Base-by-base conservation (phyloP, 2,888 invertebrate species). In the Cryptophagus acutangulus region DNA sequence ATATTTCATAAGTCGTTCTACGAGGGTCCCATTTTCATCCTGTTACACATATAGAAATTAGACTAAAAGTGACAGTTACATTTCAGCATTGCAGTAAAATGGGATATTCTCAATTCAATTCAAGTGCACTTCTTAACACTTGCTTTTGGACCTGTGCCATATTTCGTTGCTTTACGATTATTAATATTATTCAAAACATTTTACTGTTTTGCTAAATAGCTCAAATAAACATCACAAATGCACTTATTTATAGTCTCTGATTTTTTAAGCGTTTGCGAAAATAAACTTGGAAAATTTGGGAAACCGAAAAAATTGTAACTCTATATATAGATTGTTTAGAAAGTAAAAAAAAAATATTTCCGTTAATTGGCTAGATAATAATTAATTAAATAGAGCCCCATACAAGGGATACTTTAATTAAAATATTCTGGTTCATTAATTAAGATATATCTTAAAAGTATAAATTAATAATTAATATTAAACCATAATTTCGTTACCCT, bases 1-100 rank as follows among this genome's bases (percentile, higher is more conserved):
- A 66, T 90, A 86, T 54, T 86, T 86, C 69, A 95, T 89, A 57
- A 94, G 78, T 55, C 92, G 78, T 51, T 92, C 89, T 41, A 93
- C 77, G 51, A 94, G 72, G 49, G 86, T 78, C 26, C 84, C 77
- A 71, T 93, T 89, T 74, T 94, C 93, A 63, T 86, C 87, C 85
- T 92, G 74, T 47, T 81, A 78, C 40, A 43, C 56, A 53, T 59
- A 56, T n/a, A 20, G 24, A 43, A 34, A 42, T 25, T 29, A 8
- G 16, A 2, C 3, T 18, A 17, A 20, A 13, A 20, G 12, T 14
- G n/a, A n/a, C n/a, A n/a, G n/a, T n/a, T n/a, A n/a, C n/a, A n/a
- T n/a, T 20, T 20, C 6, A 20, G n/a, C 24, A 6, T 8, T 20
- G n/a, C 6, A 20, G n/a, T n/a, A n/a, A 20, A 20, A 20, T 20